phyloP scores from a whole-genome alignment of 2,797 vertebrate species.

The Hyperoplus immaculatus region DNA sequence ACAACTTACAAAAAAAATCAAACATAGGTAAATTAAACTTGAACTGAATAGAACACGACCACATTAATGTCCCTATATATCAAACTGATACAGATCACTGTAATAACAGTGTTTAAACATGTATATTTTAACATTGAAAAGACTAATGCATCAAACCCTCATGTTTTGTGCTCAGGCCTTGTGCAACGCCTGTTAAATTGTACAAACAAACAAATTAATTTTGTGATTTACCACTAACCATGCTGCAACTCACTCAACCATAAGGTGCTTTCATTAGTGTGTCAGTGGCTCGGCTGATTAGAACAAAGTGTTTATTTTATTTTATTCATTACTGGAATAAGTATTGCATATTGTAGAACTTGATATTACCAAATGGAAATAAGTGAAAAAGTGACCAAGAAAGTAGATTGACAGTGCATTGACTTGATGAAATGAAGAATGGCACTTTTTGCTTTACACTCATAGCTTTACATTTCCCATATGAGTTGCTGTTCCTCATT shows the following conservation, averaged over 20 bases:
- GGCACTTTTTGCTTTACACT: neutral
- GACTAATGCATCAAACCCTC: neutral
- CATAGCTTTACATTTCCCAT: neutral
- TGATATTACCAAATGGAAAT: neutral
- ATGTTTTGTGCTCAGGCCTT: constrained; percentile 15
- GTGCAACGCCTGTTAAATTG: constrained; percentile 2
- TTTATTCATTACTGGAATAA: neutral
- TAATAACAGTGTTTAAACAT: neutral
- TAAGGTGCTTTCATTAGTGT: neutral
- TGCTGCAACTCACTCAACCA: neutral
- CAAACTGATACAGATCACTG: neutral
- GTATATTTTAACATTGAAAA: neutral
- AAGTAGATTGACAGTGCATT: neutral
- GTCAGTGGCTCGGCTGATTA: neutral
- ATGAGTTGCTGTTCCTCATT: constrained; percentile 3
- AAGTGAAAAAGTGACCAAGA: constrained; percentile 6
- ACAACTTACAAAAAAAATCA: neutral
- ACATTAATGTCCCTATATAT: neutral
- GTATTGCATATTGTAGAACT: neutral
- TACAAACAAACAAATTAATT: neutral
- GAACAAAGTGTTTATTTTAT: neutral
- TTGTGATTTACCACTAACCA: neutral
- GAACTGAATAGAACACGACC: neutral
- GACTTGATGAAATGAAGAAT: neutral
- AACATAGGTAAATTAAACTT: neutral